Evolutionary conservation across 2,797 vertebrate species (phyloP).

Genomic region (Danionella dracula): DNA sequence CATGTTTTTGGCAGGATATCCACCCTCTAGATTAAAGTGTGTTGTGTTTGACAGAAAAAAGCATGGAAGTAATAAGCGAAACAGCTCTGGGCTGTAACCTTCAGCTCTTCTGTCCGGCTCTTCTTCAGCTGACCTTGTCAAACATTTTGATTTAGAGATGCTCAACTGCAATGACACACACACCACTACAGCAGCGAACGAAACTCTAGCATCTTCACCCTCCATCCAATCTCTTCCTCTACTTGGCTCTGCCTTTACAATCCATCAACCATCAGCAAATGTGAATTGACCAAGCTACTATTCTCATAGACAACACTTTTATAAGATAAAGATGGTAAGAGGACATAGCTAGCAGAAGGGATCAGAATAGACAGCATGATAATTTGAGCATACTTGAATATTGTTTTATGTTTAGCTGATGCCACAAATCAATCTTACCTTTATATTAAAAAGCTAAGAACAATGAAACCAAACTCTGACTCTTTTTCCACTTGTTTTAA

Average conservation of each 20-base stretch:
- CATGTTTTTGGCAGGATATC: not conserved
- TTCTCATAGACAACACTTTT: too few species aligned
- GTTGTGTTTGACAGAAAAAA: not conserved
- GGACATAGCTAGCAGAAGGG: not conserved
- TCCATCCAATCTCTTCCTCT: slow-evolving; percentile 10
- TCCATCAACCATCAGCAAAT: slow-evolving; percentile 1
- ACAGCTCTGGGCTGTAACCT: not conserved
- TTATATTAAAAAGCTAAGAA: too few species aligned
- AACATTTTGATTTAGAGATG: slow-evolving; percentile 31
- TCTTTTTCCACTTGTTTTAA: too few species aligned
- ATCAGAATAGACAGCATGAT: not conserved
- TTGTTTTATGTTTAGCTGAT: too few species aligned
- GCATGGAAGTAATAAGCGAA: slow-evolving; percentile 4
- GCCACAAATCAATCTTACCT: too few species aligned
- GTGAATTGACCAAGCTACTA: not conserved
- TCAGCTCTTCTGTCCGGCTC: slow-evolving; percentile 1
- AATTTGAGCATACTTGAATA: too few species aligned
- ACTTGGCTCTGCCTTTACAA: not conserved
- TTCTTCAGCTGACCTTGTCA: slow-evolving; percentile 33
- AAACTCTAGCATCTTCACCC: not conserved
- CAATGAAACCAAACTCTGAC: too few species aligned
- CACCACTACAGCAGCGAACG: not conserved
- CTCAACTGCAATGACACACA: not conserved
- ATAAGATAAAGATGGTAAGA: too few species aligned
- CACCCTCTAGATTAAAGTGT: slow-evolving; percentile 9